phyloP scores from a whole-genome alignment of 2,888 invertebrate species.

The Crioceris asparagi region DNA sequence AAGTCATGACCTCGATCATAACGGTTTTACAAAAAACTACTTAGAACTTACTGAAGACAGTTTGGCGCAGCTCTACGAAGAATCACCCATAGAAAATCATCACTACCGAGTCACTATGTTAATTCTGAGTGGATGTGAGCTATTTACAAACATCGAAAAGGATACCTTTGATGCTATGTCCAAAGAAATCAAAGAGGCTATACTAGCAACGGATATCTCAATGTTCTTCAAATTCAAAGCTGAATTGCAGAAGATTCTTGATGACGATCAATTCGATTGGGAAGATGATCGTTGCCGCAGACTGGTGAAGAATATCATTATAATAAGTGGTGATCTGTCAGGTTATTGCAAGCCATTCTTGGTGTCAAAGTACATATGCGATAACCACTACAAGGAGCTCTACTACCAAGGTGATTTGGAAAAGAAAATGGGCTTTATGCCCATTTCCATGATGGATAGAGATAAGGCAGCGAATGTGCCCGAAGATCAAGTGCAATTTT shows the following conservation, averaged over 20 bases:
- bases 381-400: slow-evolving; percentile 42
- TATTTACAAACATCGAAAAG: slow-evolving; percentile 38
- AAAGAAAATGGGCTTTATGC: slow-evolving; percentile 46
- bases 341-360: slow-evolving; percentile 49
- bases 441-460: slow-evolving; percentile 54
- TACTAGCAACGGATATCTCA: slow-evolving; percentile 50
- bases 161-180: slow-evolving; percentile 38
- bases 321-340: slow-evolving; percentile 52
- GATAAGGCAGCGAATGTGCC: slow-evolving; percentile 46
- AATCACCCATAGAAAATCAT: slow-evolving; percentile 49
- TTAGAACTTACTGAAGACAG: slow-evolving; percentile 44
- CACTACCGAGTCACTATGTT: slow-evolving; percentile 48
- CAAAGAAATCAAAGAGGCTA: slow-evolving; percentile 45
- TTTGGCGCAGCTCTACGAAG: slow-evolving; percentile 44
- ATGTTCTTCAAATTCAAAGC: slow-evolving; percentile 45
- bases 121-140: slow-evolving; percentile 44
- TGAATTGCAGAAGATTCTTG: slow-evolving; percentile 39
- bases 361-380: slow-evolving; percentile 43
- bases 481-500: slow-evolving; percentile 53
- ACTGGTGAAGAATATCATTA: slow-evolving; percentile 45
- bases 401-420: slow-evolving; percentile 48
- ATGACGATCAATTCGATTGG: slow-evolving; percentile 1
- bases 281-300: slow-evolving; percentile 39
- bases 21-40: slow-evolving; percentile 52
- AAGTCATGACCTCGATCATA: slow-evolving; percentile 54